Evolutionary conservation across 2,888 invertebrate species (phyloP).

Genomic region (Dicyrtomina minuta): DNA sequence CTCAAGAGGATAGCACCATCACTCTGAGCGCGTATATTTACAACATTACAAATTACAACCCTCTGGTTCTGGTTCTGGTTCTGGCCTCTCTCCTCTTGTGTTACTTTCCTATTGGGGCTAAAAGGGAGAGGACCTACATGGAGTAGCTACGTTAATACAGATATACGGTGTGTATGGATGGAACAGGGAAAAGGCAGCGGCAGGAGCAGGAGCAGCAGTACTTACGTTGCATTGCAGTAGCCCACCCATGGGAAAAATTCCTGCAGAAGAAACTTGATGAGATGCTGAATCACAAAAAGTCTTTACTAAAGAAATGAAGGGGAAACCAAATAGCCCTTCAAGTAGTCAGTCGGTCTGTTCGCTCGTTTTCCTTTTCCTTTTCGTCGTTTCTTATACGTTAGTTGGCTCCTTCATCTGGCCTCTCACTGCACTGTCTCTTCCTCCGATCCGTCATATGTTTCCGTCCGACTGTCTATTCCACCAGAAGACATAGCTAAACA

Average conservation of each 20-base stretch:
- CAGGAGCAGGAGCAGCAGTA: slow-evolving; percentile 1
- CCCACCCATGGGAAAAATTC: slow-evolving; percentile 53
- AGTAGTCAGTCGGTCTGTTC: slow-evolving; percentile 12
- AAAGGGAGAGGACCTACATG: neutral
- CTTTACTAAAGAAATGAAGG: slow-evolving; percentile 26
- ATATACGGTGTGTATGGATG: neutral
- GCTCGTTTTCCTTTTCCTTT: too few species aligned
- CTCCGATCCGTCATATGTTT: neutral
- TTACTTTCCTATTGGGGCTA: neutral
- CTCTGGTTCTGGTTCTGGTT: neutral
- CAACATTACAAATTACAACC: too few species aligned
- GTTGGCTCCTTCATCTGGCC: too few species aligned
- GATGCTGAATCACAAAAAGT: slow-evolving; percentile 46
- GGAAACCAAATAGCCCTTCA: slow-evolving; percentile 42
- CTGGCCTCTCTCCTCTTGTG: neutral
- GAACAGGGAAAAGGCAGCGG: slow-evolving; percentile 18
- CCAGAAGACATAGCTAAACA: too few species aligned
- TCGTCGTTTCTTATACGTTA: too few species aligned
- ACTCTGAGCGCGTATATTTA: too few species aligned
- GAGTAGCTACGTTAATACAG: too few species aligned
- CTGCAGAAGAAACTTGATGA: slow-evolving; percentile 47
- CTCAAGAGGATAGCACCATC: too few species aligned
- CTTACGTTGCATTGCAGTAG: slow-evolving; percentile 33
- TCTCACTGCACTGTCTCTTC: too few species aligned
- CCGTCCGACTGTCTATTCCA: neutral